Evolutionary conservation across 2,888 invertebrate species (phyloP).

Genomic region (Matsumyia berberina): DNA sequence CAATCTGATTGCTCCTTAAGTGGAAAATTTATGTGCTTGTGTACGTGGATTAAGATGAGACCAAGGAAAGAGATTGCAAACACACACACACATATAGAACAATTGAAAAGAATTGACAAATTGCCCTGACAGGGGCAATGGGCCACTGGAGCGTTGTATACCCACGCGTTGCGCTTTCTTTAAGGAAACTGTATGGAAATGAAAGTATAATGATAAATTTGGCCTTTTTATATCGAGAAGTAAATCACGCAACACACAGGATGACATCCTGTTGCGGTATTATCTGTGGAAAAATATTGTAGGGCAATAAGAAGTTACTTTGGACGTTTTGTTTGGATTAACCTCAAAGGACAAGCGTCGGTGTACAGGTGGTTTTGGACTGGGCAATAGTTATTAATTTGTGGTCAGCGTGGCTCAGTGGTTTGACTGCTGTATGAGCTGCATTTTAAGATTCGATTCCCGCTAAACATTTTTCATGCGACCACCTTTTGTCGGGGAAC

Average conservation of each 20-base stretch:
- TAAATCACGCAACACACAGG: constrained; percentile 32
- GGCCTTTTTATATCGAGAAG: constrained; percentile 34
- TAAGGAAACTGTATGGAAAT: constrained; percentile 31
- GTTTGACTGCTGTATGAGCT: too few species aligned
- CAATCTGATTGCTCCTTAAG: constrained; percentile 78
- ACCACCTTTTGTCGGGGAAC: too few species aligned
- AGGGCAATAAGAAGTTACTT: not conserved
- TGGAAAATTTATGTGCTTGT: constrained; percentile 78
- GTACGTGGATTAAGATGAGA: too few species aligned
- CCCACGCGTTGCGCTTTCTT: not conserved
- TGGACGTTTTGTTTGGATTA: not conserved
- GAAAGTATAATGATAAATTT: constrained; percentile 53
- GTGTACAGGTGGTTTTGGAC: not conserved
- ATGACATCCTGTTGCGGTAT: constrained; percentile 8
- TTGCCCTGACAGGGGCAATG: constrained; percentile 47
- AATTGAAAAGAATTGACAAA: constrained; percentile 57
- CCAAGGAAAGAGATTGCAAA: not conserved
- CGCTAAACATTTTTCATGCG: too few species aligned
- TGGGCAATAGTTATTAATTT: too few species aligned
- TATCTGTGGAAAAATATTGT: not conserved
- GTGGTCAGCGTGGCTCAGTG: too few species aligned
- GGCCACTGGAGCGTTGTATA: constrained; percentile 29
- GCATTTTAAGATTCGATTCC: too few species aligned
- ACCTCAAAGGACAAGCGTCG: not conserved
- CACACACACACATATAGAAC: not conserved